phyloP scores from a whole-genome alignment of 2,113 vertebrate genomes.

The Cyprinus carpio region DNA sequence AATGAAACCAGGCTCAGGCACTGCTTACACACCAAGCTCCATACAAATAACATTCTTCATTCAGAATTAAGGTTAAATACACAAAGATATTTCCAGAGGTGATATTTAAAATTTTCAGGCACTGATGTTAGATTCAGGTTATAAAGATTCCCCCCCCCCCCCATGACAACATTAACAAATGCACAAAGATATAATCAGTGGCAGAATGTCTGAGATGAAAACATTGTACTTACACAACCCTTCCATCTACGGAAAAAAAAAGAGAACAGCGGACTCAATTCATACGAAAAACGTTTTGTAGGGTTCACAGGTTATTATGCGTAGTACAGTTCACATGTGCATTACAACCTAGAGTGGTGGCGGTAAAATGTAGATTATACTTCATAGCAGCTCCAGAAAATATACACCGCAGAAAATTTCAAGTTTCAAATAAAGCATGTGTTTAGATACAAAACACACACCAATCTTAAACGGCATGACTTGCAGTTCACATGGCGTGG shows the following conservation, averaged over 20 bases:
- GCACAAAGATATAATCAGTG: not conserved
- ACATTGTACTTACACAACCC: not conserved
- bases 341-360: not conserved
- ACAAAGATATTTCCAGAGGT: not conserved
- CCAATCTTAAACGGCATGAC: slow-evolving; percentile 20
- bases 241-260: too few species aligned
- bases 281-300: not conserved
- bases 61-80: not conserved
- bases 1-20: not conserved
- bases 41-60: not conserved
- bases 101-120: not conserved
- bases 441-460: slow-evolving; percentile 6
- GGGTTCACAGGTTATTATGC: not conserved
- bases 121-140: slow-evolving; percentile 1
- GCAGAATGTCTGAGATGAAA: not conserved
- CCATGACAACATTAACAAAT: not conserved
- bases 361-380: not conserved
- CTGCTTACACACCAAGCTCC: not conserved
- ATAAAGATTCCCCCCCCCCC: too few species aligned
- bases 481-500: slow-evolving; percentile 10
- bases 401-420: not conserved
- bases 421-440: slow-evolving; percentile 22
- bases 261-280: not conserved
- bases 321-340: not conserved
- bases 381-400: not conserved